These are phyloP conservation scores for Galerucella nymphaeae DNA, from an alignment of 2,888 invertebrate genomes.

Conservation along the genomic window DNA sequence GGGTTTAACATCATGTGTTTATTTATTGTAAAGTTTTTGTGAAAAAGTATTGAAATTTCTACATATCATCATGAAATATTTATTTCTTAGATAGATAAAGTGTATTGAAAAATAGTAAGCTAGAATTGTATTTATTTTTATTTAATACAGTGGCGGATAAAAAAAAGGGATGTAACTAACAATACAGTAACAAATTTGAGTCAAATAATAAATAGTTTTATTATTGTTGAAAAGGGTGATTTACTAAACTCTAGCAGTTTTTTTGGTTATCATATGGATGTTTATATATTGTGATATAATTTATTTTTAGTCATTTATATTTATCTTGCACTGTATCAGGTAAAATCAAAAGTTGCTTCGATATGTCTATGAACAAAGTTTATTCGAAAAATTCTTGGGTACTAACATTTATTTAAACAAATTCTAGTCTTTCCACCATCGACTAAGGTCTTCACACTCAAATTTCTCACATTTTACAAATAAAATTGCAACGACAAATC, in stretches of 20 bases:
- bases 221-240: neutral
- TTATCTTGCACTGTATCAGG: neutral
- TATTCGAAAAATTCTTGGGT: neutral
- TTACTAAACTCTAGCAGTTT: neutral
- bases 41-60: too few relatives aligned
- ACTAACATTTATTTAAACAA: neutral
- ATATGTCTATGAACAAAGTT: neutral
- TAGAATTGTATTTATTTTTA: conserved; percentile 5
- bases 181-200: neutral
- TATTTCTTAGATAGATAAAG: conserved; percentile 1
- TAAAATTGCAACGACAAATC: neutral
- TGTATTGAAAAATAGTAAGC: conserved; percentile 17
- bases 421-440: neutral
- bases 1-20: too few relatives aligned
- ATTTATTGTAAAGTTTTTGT: too few relatives aligned
- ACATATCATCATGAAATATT: neutral
- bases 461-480: too few relatives aligned
- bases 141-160: too few relatives aligned
- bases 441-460: neutral
- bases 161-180: too few relatives aligned
- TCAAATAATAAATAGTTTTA: neutral
- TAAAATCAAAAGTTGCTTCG: neutral
- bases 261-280: conserved; percentile 10
- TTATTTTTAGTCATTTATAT: conserved; percentile 14
- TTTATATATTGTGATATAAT: conserved; percentile 34